These are phyloP conservation scores for Gadopsis marmoratus DNA, from an alignment of 2,797 vertebrate species.

Conservation along the genomic window DNA sequence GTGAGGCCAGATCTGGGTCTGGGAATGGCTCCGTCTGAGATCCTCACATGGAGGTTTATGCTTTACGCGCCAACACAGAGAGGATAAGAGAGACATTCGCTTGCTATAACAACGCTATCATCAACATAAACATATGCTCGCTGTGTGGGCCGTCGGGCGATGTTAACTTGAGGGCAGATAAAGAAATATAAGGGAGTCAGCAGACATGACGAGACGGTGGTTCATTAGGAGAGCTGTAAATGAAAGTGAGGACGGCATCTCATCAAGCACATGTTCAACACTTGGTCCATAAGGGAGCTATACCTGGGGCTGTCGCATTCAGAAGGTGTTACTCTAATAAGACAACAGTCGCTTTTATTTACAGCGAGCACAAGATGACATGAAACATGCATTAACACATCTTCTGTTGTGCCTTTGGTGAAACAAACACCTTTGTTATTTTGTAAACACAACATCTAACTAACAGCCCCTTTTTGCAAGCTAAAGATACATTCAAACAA, in stretches of 20 bases:
- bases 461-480: conserved; percentile 83
- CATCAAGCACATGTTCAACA: conserved; percentile 79
- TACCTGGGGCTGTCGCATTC: conserved; percentile 79
- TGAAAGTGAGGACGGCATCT: conserved; percentile 69
- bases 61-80: conserved; percentile 35
- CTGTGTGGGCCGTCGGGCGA: conserved; percentile 50
- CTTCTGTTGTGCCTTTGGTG: conserved; percentile 84
- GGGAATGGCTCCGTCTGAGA: conserved; percentile 42
- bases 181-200: conserved; percentile 59
- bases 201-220: conserved; percentile 36
- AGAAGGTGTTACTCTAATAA: conserved; percentile 82
- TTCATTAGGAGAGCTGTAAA: conserved; percentile 76
- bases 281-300: conserved; percentile 72
- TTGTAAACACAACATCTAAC: conserved; percentile 86
- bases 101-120: conserved; percentile 60
- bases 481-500: conserved; percentile 87
- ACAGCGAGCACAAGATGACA: conserved; percentile 77
- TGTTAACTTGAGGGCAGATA: conserved; percentile 66
- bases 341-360: conserved; percentile 82
- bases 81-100: conserved; percentile 51
- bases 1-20: conserved; percentile 42
- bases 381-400: conserved; percentile 85
- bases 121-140: conserved; percentile 71
- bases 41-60: conserved; percentile 44
- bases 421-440: conserved; percentile 86